A percentile compares a stretch with the other conserved stretches of the same genome.
Evolutionary conservation across 2,888 invertebrate species (phyloP).

Genomic region (Sinodicranocentrus sp.): DNA sequence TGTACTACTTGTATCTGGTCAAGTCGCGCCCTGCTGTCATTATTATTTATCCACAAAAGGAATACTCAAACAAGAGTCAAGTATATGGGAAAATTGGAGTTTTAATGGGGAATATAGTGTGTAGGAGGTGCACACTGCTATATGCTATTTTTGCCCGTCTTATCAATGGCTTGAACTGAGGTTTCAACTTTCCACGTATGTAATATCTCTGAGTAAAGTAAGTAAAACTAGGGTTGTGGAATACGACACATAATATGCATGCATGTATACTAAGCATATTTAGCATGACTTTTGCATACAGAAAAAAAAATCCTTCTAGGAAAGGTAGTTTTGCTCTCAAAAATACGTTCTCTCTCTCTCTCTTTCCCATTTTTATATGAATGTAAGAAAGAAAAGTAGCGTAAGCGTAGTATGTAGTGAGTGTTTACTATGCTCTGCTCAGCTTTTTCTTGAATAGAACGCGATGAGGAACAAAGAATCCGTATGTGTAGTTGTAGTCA

Average conservation of each 20-base stretch:
- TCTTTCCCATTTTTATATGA: neutral
- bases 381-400: neutral
- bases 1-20: neutral
- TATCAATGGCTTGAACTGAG: constrained; percentile 1
- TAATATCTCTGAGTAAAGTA: no score
- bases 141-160: neutral
- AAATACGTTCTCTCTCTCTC: constrained; percentile 3
- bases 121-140: no score
- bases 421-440: neutral
- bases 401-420: neutral
- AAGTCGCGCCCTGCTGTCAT: constrained; percentile 32
- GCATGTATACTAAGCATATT: neutral
- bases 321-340: neutral
- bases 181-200: no score
- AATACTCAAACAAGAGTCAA: neutral
- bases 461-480: constrained; percentile 42
- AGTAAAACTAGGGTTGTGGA: no score
- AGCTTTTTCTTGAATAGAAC: constrained; percentile 32
- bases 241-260: no score
- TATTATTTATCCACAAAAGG: constrained; percentile 21
- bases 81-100: neutral
- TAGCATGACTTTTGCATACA: neutral
- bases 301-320: neutral
- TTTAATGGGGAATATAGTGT: constrained; percentile 4
- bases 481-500: constrained; percentile 3